phyloP scores from a whole-genome alignment of 2,113 vertebrate genomes.

The Sialia sialis region DNA sequence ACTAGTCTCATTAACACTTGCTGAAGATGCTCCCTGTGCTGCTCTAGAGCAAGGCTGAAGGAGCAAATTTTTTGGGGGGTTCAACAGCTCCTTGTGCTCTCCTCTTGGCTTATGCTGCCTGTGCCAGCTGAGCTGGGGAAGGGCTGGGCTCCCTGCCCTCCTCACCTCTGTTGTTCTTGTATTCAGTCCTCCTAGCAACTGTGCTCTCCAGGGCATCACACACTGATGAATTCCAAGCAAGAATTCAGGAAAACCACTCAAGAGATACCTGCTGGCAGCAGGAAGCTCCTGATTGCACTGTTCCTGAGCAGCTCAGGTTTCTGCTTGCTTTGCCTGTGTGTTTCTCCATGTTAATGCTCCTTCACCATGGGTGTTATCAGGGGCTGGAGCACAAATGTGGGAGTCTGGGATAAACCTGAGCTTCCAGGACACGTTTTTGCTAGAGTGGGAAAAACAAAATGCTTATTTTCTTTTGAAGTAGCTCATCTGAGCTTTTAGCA shows the following conservation, averaged over 20 bases:
- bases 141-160: not conserved
- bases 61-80: not conserved
- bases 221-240: not conserved
- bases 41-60: not conserved
- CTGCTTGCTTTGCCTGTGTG: not conserved
- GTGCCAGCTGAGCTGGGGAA: not conserved
- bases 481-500: not conserved
- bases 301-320: not conserved
- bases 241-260: not conserved
- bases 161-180: fast-evolving
- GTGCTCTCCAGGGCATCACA: not conserved
- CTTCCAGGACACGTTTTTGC: not conserved
- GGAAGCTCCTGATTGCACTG: not conserved
- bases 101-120: not conserved
- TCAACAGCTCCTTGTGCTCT: not conserved
- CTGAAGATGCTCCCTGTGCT: not conserved
- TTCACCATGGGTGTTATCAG: not conserved
- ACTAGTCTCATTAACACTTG: not conserved
- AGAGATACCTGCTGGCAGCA: not conserved
- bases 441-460: not conserved
- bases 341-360: not conserved
- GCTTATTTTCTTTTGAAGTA: not conserved
- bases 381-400: not conserved
- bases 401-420: not conserved
- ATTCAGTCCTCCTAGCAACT: not conserved